Conservation (phyloP, 2,113 vertebrate genomes). For the Parotia lawesii region DNA sequence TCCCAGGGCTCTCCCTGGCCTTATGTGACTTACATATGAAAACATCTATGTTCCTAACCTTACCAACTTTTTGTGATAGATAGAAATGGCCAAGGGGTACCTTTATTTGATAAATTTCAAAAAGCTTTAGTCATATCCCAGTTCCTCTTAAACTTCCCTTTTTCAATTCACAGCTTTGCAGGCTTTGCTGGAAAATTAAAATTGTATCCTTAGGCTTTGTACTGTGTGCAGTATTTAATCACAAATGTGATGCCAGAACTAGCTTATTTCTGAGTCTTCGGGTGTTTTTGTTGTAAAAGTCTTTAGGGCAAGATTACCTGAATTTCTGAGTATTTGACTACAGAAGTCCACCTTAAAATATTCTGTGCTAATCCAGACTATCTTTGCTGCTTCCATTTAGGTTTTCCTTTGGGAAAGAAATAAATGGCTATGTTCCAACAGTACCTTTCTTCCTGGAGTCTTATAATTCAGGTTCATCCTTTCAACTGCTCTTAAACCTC, state of each 20-base stretch:
- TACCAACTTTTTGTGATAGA: not conserved
- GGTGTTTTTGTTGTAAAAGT: not conserved
- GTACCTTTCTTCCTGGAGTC: not conserved
- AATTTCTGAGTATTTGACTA: not conserved
- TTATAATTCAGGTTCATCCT: not conserved
- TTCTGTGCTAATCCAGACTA: not conserved
- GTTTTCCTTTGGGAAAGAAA: not conserved
- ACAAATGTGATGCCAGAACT: not conserved
- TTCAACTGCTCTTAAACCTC: not conserved
- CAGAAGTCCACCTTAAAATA: not conserved
- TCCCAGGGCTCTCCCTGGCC: not conserved
- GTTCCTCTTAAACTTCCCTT: not conserved
- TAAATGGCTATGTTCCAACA: not conserved
- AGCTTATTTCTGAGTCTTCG: not conserved
- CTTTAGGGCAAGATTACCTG: not conserved
- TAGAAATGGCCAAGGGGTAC: not conserved
- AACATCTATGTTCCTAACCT: not conserved
- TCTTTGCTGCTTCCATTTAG: not conserved
- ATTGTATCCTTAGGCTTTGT: not conserved
- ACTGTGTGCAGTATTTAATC: not conserved
- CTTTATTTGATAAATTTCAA: not conserved
- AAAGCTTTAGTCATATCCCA: not conserved
- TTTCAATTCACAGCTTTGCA: not conserved
- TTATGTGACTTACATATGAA: conserved; percentile 12
- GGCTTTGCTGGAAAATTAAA: not conserved